phyloP scores from a whole-genome alignment of 1,140 invertebrate species.

The Ceratoteleas bidentatus region DNA sequence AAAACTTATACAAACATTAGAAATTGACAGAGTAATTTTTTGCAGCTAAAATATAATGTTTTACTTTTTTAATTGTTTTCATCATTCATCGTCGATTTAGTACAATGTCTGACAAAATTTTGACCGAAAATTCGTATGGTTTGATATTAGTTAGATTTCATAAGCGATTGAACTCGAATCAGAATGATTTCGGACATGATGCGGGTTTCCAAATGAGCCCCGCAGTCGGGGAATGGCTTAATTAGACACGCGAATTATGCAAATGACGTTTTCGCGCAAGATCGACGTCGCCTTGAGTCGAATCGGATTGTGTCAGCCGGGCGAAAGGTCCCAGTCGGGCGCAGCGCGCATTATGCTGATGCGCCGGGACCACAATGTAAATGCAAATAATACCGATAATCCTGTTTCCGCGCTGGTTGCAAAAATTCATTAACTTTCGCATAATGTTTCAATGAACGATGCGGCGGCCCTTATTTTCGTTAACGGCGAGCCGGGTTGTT shows the following conservation, averaged over 20 bases:
- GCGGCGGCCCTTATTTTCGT: too few relatives aligned
- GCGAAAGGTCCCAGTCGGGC: constrained; percentile 37
- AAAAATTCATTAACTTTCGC: constrained; percentile 44
- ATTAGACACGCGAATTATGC: constrained; percentile 58
- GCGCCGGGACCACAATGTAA: constrained; percentile 29
- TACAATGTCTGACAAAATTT: too few relatives aligned
- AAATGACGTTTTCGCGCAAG: constrained; percentile 52
- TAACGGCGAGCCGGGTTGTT: too few relatives aligned
- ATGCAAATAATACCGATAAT: constrained; percentile 56
- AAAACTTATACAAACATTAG: too few relatives aligned
- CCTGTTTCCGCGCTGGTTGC: constrained; percentile 22
- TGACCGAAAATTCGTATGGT: too few relatives aligned
- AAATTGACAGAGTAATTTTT: too few relatives aligned
- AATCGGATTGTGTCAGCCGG: constrained; percentile 24
- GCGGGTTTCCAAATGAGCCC: background rate
- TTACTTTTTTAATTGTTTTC: too few relatives aligned
- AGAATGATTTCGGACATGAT: too few relatives aligned
- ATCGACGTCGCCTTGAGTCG: constrained; percentile 32
- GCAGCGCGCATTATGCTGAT: constrained; percentile 21
- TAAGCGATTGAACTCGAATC: too few relatives aligned
- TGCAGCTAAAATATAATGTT: too few relatives aligned
- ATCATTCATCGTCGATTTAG: too few relatives aligned
- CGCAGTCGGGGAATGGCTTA: constrained; percentile 51
- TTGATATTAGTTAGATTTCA: too few relatives aligned
- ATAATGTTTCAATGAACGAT: constrained; percentile 25